A percentile compares a stretch with the other conserved stretches of the same genome.
phyloP scores from a whole-genome alignment of 2,888 invertebrate genomes.

The Scaeva pyrastri region DNA sequence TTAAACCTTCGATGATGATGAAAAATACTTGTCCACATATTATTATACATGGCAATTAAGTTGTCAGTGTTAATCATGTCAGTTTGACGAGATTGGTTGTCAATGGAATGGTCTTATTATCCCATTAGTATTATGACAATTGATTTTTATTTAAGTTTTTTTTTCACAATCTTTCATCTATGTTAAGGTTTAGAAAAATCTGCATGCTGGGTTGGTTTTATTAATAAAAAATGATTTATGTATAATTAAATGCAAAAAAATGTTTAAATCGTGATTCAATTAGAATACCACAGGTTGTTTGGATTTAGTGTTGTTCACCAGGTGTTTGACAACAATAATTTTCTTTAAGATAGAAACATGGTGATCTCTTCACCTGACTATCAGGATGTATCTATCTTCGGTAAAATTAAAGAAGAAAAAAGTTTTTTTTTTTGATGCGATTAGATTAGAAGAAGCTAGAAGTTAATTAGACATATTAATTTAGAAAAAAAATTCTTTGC shows the following conservation, averaged over 20 bases:
- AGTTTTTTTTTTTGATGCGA: too few species aligned
- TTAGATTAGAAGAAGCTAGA: too few species aligned
- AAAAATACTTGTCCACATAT: slow-evolving; percentile 39
- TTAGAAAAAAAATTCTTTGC: too few species aligned
- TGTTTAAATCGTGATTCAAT: slow-evolving; percentile 74
- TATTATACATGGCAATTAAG: slow-evolving; percentile 58
- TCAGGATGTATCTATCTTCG: slow-evolving; percentile 43
- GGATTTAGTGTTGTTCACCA: slow-evolving; percentile 4
- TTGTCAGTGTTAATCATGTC: slow-evolving; percentile 77
- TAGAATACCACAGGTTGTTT: slow-evolving; percentile 36
- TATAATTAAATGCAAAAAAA: slow-evolving; percentile 51
- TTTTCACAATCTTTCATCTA: neutral
- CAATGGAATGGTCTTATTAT: slow-evolving; percentile 61
- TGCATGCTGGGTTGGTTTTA: slow-evolving; percentile 54
- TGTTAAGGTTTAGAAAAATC: slow-evolving; percentile 44
- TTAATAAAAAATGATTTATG: slow-evolving; percentile 34
- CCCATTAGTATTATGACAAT: slow-evolving; percentile 46
- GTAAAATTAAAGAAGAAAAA: neutral
- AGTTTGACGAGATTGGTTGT: slow-evolving; percentile 69
- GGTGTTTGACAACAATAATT: slow-evolving; percentile 48
- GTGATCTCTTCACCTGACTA: slow-evolving; percentile 20
- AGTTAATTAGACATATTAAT: too few species aligned
- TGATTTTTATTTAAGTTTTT: slow-evolving; percentile 12
- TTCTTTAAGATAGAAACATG: slow-evolving; percentile 18
- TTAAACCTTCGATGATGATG: neutral